Evolutionary conservation across 2,888 invertebrate genomes (phyloP).

Genomic region (Enchytraeus crypticus): DNA sequence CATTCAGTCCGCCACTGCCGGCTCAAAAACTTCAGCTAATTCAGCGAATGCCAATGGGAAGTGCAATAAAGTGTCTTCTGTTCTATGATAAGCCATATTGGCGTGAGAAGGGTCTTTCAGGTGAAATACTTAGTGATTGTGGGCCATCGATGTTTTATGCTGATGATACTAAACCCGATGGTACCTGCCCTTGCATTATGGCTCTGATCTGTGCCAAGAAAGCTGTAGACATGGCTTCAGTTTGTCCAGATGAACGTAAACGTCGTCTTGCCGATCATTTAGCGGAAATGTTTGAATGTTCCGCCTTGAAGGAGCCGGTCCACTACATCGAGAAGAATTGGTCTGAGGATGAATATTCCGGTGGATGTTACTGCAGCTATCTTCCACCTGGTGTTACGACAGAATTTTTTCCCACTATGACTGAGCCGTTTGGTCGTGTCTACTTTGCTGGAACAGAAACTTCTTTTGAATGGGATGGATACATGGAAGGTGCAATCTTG

Average conservation of each 20-base stretch:
- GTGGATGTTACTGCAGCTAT: constrained; percentile 4
- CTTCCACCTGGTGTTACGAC: constrained; percentile 8
- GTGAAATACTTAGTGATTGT: constrained; percentile 34
- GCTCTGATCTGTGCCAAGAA: constrained; percentile 41
- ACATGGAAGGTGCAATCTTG: constrained; percentile 44
- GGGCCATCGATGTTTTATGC: constrained; percentile 35
- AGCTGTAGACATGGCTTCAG: constrained; percentile 25
- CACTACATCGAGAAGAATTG: constrained; percentile 11
- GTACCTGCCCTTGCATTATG: constrained; percentile 42
- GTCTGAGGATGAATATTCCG: constrained; percentile 12
- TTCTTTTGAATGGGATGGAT: constrained; percentile 39
- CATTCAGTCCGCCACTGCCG: constrained; percentile 44
- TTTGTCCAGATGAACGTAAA: background rate
- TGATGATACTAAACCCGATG: constrained; percentile 45
- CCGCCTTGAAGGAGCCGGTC: constrained; percentile 3
- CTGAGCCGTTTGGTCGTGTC: constrained; percentile 37
- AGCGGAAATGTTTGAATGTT: constrained; percentile 2
- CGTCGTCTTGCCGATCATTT: background rate
- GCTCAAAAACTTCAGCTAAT: constrained; percentile 40
- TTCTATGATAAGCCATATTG: constrained; percentile 50
- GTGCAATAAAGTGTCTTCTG: constrained; percentile 48
- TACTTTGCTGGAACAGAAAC: constrained; percentile 42
- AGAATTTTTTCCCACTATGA: constrained; percentile 21
- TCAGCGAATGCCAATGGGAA: constrained; percentile 47
- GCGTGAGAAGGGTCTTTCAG: constrained; percentile 40